Base-by-base conservation (phyloP, 2,113 vertebrate genomes). In the Hyla sarda region DNA sequence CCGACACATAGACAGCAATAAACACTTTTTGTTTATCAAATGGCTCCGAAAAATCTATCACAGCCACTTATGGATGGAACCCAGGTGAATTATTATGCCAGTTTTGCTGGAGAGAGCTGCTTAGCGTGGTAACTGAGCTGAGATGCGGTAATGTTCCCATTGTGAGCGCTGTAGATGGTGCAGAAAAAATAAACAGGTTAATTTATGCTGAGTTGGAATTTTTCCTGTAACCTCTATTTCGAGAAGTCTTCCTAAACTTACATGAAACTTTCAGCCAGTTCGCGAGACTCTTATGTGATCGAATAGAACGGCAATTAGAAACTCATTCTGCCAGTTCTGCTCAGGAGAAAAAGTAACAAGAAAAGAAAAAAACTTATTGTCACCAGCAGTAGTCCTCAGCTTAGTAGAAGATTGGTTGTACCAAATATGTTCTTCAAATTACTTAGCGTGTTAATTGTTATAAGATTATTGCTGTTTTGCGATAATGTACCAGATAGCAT, bases 341-440 rank as follows among this genome's bases (percentile, higher is more conserved):
- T 79, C 73, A 47, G 67, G 12, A 71, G 67, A 23, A 37, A 71
- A 71, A 71, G 34, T 71, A 41, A 41, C 41, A 9, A 69, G 23
- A 86, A 81, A 86, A 86, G 71, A 86, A 86, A 80, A 16, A 47
- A 41, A 21, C 30, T 86, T 58, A 76, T 73, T 86, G 76, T 86
- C 77, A 86, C 58, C 34, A 72, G 32, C 56, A 28, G 60, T 81
- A 80, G 62, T 58, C 58, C 11, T 47, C 60, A 41, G 65, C 84
- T 79, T 32, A 73, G 47, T 30, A 62, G 62, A 72, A 47, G 65
- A 81, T 34, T 56, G 37, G 48, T 25, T 73, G 25, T 19, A 60
- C n/a, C 37, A 72, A 86, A 80, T 86, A 58, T 72, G 48, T 72
- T 80, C 34, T 56, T 80, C 11, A 71, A 86, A 79, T 80, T 72